Percentiles rank a stretch among this genome's conserved stretches.
Evolutionary conservation across 1,140 invertebrate genomes (phyloP).

Genomic region (Whitmania pigra): DNA sequence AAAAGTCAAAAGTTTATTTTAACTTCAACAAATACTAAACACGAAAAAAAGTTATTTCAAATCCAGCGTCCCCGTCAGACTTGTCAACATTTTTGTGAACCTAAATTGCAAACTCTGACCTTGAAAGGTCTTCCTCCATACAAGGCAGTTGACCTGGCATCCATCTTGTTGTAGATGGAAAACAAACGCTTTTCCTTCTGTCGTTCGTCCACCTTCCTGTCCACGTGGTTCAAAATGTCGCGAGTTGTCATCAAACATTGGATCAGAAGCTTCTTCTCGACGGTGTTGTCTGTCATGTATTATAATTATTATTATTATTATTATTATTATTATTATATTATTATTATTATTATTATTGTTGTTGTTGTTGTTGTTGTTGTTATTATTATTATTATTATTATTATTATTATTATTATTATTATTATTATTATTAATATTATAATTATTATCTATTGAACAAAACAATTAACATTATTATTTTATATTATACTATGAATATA

Average conservation of each 20-base stretch:
- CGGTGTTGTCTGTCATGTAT: conserved; percentile 19
- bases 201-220: conserved; percentile 78
- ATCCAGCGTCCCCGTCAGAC: background rate
- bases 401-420: no score
- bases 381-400: no score
- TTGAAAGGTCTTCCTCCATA: conserved; percentile 76
- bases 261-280: conserved; percentile 15
- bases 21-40: no score
- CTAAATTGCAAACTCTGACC: conserved; percentile 26
- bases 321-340: background rate
- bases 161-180: conserved; percentile 81
- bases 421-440: no score
- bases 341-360: background rate
- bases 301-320: background rate
- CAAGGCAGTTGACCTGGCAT: conserved; percentile 74
- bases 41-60: background rate
- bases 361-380: no score
- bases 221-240: conserved; percentile 58
- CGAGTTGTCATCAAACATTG: conserved; percentile 4
- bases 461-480: no score
- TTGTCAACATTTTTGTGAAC: no score
- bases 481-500: no score
- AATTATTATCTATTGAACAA: no score
- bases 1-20: background rate
- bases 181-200: conserved; percentile 73